A percentile compares a stretch with the other conserved stretches of the same genome.
These are phyloP conservation scores for Endomychus coccineus DNA, from an alignment of 2,888 invertebrate genomes.

Conservation along the genomic window DNA sequence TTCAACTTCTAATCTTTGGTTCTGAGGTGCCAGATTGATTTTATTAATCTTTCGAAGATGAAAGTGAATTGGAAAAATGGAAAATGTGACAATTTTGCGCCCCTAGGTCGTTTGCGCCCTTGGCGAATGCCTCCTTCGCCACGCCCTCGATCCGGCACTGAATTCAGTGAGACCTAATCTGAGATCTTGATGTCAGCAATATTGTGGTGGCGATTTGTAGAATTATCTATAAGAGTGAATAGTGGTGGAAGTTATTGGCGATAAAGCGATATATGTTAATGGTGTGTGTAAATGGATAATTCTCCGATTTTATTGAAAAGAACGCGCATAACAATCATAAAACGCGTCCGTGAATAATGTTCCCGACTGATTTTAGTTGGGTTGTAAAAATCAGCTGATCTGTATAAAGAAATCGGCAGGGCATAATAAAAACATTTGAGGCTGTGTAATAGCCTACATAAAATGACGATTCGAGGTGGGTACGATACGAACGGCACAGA, in stretches of 20 bases:
- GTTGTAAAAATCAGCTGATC: conserved; percentile 32
- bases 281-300: conserved; percentile 17
- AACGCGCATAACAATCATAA: conserved; percentile 26
- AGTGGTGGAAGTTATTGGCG: not conserved
- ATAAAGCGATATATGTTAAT: conserved; percentile 6
- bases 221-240: not conserved
- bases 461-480: conserved; percentile 36
- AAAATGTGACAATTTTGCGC: no score
- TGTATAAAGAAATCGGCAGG: conserved; percentile 20
- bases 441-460: conserved; percentile 34
- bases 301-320: conserved; percentile 24
- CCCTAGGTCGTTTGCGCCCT: no score
- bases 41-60: no score
- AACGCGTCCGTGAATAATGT: conserved; percentile 21
- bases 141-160: no score
- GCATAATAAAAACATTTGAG: conserved; percentile 30
- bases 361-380: conserved; percentile 25
- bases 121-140: no score
- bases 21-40: no score
- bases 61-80: no score
- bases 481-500: conserved; percentile 22
- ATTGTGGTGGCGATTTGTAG: not conserved
- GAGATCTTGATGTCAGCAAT: not conserved
- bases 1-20: no score
- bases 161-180: not conserved